Evolutionary conservation across 1,140 invertebrate genomes (phyloP).

Genomic region (Heliconius nattereri): DNA sequence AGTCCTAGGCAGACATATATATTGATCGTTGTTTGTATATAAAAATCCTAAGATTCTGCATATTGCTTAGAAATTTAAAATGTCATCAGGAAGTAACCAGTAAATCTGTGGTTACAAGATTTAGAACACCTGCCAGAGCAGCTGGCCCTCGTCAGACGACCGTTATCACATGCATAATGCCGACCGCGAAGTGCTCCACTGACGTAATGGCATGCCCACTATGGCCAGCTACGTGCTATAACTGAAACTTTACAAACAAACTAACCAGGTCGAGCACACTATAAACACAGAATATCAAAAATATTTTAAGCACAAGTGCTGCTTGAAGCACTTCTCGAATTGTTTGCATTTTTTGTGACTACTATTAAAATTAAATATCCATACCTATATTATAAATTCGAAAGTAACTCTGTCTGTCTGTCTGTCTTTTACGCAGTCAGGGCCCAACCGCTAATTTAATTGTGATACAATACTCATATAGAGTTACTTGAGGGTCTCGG

Average conservation of each 20-base stretch:
- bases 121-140: constrained; percentile 28
- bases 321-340: constrained; percentile 17
- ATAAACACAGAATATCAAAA: constrained; percentile 9
- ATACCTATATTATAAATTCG: too few relatives aligned
- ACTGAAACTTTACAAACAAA: constrained; percentile 26
- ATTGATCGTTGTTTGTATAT: too few relatives aligned
- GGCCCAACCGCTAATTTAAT: too few relatives aligned
- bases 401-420: too few relatives aligned
- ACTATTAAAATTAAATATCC: background rate
- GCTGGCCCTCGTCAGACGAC: constrained; percentile 48
- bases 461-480: too few relatives aligned
- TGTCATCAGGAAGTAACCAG: background rate
- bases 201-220: constrained; percentile 65
- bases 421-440: too few relatives aligned
- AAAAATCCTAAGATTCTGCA: too few relatives aligned
- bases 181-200: constrained; percentile 64
- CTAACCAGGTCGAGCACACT: constrained; percentile 25
- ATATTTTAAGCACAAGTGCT: constrained; percentile 21
- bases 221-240: constrained; percentile 36
- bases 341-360: constrained; percentile 6
- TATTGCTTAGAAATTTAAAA: background rate
- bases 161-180: constrained; percentile 72
- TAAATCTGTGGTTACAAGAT: constrained; percentile 35
- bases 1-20: too few relatives aligned
- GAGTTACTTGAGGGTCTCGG: too few relatives aligned